Base-by-base conservation (phyloP, 2,888 invertebrate genomes). In the Troides aeacus region DNA sequence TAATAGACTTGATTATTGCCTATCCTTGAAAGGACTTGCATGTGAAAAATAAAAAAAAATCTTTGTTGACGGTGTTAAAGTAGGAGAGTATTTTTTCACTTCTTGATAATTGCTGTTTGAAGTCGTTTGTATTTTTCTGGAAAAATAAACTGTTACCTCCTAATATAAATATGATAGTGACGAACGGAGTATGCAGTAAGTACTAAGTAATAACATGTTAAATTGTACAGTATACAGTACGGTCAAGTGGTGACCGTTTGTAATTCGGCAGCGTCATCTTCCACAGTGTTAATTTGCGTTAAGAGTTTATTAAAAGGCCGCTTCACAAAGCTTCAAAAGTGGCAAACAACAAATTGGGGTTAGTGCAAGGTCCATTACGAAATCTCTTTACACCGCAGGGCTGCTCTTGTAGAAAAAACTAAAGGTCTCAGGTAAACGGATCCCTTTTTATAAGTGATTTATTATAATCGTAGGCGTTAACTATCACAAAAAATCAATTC, bases 241-340 rank as follows among this genome's bases (percentile, higher is more conserved):
- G 61, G 42, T 61, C 66, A 70, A 66, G 74, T 73, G 62, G 23
- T 50, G 58, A 58, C 65, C 66, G 66, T 78, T 75, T 75, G 72
- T 76, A 77, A 79, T 83, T 81, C 75, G 77, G 80, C 79, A 76
- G 77, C 83, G 85, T 88, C 88, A 88, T 85, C 75, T 77, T 78
- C 81, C 74, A 81, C 84, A 84, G 84, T 81, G 86, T 86, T 86
- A 88, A 89, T 88, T 88, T 88, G 86, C 79, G 85, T 84, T 82
- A 82, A 82, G 81, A 82, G 83, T 84, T 85, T 82, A 88, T 87
- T 89, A 85, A 82, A 81, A 82, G 83, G 80, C 83, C 83, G 81
- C 83, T 80, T 56, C 21, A 82, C 84, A 85, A 87, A 84, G 81
- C 79, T 76, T 79, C 77, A 77, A 76, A 77, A 79, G 79, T 79